These are phyloP conservation scores for Cosmorhoe ocellata DNA, from an alignment of 2,888 invertebrate species.

Conservation along the genomic window DNA sequence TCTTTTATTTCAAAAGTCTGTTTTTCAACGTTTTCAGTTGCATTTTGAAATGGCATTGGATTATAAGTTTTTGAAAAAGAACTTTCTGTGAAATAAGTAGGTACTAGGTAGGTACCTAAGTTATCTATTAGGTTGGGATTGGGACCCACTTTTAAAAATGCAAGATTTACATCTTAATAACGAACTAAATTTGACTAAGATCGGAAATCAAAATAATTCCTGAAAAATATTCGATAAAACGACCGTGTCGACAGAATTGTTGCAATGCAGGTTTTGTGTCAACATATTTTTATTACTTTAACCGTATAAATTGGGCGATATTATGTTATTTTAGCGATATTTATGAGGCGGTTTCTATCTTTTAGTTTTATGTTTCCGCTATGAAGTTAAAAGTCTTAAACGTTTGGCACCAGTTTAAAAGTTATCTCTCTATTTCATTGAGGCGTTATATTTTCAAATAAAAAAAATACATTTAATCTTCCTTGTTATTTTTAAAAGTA, in stretches of 20 bases:
- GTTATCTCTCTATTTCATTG: constrained; percentile 16
- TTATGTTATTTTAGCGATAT: constrained; percentile 42
- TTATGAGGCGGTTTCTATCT: constrained; percentile 42
- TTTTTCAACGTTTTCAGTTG: too few species aligned
- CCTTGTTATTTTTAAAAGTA: too few species aligned
- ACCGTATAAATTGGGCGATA: constrained; percentile 24
- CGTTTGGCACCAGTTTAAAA: constrained; percentile 25
- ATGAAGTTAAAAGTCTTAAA: constrained; percentile 27
- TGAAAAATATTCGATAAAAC: neutral
- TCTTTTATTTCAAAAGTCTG: too few species aligned
- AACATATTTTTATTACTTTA: constrained; percentile 25
- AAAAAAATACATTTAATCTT: too few species aligned
- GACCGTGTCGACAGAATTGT: constrained; percentile 25
- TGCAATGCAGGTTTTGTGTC: constrained; percentile 24
- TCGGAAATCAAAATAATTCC: neutral
- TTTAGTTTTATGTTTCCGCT: constrained; percentile 51
- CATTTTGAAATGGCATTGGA: too few species aligned
- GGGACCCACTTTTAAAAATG: too few species aligned
- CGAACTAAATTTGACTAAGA: neutral
- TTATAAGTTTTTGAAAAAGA: too few species aligned
- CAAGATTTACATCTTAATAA: too few species aligned
- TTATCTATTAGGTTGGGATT: too few species aligned
- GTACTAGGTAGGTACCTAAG: too few species aligned
- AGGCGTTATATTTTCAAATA: neutral
- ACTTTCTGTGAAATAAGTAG: too few species aligned